These are phyloP conservation scores for Stomatorhinus walkeri DNA, from an alignment of 2,797 vertebrate genomes.

Conservation along the genomic window DNA sequence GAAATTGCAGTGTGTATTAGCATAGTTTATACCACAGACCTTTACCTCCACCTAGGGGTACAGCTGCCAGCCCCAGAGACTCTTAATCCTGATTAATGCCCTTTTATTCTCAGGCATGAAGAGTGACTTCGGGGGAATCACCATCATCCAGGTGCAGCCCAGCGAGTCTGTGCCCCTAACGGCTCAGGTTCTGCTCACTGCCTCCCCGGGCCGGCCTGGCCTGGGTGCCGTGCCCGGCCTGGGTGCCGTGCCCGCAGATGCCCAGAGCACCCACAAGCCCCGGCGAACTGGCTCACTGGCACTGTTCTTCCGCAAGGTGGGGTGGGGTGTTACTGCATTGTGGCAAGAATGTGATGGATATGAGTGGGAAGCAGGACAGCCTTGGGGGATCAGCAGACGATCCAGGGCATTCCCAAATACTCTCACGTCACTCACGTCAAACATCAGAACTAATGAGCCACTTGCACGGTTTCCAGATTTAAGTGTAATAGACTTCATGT, in stretches of 20 bases:
- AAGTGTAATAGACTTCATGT: not conserved
- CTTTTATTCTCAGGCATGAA: constrained; percentile 55
- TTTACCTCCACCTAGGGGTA: not conserved
- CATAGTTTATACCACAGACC: not conserved
- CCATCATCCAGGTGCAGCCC: constrained; percentile 70
- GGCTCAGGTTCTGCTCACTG: constrained; percentile 67
- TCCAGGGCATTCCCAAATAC: not conserved
- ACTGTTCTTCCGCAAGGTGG: constrained; percentile 91
- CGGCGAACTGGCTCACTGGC: constrained; percentile 83
- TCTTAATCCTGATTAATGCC: not conserved
- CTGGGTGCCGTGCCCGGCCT: constrained; percentile 28
- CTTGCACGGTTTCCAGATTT: not conserved
- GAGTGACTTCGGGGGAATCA: constrained; percentile 63
- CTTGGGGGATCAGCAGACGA: not conserved
- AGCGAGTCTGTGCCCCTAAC: constrained; percentile 53
- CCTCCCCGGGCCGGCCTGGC: constrained; percentile 58
- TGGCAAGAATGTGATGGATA: not conserved
- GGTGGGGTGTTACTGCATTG: not conserved
- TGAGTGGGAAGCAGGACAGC: not conserved
- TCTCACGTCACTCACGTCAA: not conserved
- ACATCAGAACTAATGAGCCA: not conserved
- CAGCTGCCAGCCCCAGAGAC: not conserved
- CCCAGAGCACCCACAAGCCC: constrained; percentile 51
- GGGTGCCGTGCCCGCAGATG: constrained; percentile 39
- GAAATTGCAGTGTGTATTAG: not conserved